Percentiles rank a stretch among this genome's conserved stretches.
Evolutionary conservation across 1,140 invertebrate species (phyloP).

Genomic region (Anoplolepis gracilipes): DNA sequence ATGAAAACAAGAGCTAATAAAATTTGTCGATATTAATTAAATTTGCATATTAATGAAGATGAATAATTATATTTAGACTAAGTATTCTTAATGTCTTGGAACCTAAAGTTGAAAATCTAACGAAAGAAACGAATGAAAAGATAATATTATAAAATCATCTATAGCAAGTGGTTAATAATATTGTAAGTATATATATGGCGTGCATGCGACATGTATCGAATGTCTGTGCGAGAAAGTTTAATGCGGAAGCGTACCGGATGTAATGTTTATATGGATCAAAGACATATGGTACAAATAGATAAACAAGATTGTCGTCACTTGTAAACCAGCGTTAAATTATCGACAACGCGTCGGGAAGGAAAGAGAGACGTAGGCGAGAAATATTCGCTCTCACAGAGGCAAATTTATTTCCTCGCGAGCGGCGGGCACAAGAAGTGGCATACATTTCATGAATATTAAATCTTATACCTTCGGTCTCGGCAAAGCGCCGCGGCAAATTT

Average conservation of each 20-base stretch:
- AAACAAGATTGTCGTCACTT: constrained; percentile 36
- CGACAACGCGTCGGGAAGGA: background rate
- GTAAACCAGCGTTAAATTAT: constrained; percentile 3
- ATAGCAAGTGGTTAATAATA: constrained; percentile 25
- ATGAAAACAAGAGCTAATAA: background rate
- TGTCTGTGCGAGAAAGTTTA: background rate
- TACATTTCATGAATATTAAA: constrained; percentile 64
- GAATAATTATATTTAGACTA: background rate
- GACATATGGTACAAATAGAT: constrained; percentile 28
- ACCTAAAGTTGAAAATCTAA: background rate
- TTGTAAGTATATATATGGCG: constrained; percentile 11
- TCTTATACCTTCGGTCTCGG: constrained; percentile 39
- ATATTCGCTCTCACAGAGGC: background rate
- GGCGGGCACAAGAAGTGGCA: constrained; percentile 36
- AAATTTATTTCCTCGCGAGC: constrained; percentile 42
- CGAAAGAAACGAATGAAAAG: background rate
- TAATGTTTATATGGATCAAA: constrained; percentile 36
- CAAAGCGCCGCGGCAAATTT: constrained; percentile 50
- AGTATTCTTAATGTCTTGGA: background rate
- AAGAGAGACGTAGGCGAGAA: background rate
- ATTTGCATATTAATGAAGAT: background rate
- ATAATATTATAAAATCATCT: background rate
- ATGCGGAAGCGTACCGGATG: background rate
- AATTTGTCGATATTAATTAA: no score
- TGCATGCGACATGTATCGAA: background rate